Evolutionary conservation across 1,140 invertebrate species (phyloP), one percentile per base, ranked within the genome.

Genomic region (Orchestia grillus): DNA sequence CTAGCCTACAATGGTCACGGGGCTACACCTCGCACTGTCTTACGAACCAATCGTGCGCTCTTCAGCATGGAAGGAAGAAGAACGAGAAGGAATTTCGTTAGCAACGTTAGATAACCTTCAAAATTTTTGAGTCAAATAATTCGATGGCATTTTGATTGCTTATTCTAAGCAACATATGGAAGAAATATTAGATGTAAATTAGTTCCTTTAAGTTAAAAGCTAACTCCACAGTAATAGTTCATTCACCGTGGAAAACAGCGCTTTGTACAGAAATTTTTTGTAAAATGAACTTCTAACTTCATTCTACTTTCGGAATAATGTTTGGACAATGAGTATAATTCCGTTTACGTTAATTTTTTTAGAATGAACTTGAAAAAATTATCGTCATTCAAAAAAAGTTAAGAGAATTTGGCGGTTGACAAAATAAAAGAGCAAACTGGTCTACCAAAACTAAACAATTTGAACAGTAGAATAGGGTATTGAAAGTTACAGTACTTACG

Each of bases 31-130:
- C n/a, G 41, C 36, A 87, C 36, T 15, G 41, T 4, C 36, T 87
- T 87, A 41, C 88, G 88, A 90, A 90, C 88, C 88, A 44, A 41
- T 90, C 43, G 88, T 90, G 88, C n/a, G 88, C 88, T 90, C 88
- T 90, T 90, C 62, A 77, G 62, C 62, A 77, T 77, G 88, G 15
- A 90, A 44, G 42, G 43, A 90, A 44, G n/a, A 90, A 90, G 88
- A 90, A 90, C n/a, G n/a, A 90, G 0, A 36, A 90, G 88, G 42
- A 90, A 90, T 41, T 42, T 90, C 28, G 88, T 90, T 90, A 90
- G 88, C 43, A 44, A 90, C 15, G 41, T 3, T 16, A 90, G 41
- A 90, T 42, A 43, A 44, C 43, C 28, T 42, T 90, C 36, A 3
- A 42, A 42, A 90, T 90, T 90, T 11, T 90, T 90, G 43, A 90